Conservation (phyloP, 2,113 vertebrate species). For the Andinoacara biseriatus region DNA sequence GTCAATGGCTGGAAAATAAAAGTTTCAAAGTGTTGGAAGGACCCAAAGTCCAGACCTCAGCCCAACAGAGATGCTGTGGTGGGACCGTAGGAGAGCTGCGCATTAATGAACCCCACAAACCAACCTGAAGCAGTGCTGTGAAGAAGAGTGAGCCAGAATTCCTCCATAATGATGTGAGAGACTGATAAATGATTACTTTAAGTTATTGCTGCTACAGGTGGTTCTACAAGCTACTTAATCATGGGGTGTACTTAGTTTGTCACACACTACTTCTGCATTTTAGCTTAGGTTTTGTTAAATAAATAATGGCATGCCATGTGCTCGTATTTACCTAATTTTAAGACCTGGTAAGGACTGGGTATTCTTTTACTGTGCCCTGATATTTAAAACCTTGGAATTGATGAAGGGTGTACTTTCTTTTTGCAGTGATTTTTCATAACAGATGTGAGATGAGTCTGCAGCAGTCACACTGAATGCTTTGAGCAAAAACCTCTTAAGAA, state of each 20-base stretch:
- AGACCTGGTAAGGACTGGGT: no score
- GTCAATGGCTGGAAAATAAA: background rate
- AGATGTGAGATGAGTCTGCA: background rate
- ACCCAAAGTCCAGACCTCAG: background rate
- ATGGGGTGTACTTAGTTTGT: background rate
- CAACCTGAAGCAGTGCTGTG: background rate
- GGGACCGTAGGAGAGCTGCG: background rate
- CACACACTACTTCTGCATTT: background rate
- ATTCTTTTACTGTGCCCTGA: no score
- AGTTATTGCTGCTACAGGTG: no score
- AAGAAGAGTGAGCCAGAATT: background rate
- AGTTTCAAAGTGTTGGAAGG: background rate
- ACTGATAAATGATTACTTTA: background rate
- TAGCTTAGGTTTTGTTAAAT: no score
- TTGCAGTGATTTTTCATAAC: background rate
- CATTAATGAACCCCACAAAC: background rate
- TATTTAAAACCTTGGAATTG: no score
- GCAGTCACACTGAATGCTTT: slow-evolving; percentile 45
- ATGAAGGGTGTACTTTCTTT: background rate
- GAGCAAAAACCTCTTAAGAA: slow-evolving; percentile 36
- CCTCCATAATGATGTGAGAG: background rate
- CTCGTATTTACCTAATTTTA: no score
- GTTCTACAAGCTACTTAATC: background rate
- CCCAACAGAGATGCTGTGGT: background rate
- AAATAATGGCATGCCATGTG: no score